A percentile compares a stretch with the other conserved stretches of the same genome.
These are phyloP conservation scores for Brachionus paranguensis DNA, from an alignment of 1,140 invertebrate species.

Conservation along the genomic window DNA sequence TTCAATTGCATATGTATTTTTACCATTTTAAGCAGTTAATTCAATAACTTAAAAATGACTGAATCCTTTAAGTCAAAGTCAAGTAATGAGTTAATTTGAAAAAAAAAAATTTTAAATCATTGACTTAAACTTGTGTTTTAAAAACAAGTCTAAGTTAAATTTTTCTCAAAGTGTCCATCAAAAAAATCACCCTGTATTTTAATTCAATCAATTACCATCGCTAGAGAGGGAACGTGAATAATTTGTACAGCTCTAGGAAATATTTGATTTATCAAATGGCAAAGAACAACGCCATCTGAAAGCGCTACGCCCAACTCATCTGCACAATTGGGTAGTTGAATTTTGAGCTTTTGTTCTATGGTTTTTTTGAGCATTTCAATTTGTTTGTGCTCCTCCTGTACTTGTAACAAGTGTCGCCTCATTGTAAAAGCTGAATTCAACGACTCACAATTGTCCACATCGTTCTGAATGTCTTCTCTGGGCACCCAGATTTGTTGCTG, in stretches of 20 bases:
- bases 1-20: no score
- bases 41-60: no score
- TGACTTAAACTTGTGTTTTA: no score
- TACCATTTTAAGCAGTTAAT: no score
- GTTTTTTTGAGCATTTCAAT: slow-evolving; percentile 72
- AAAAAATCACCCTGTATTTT: no score
- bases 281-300: slow-evolving; percentile 82
- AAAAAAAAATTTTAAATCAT: no score
- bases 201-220: slow-evolving; percentile 61
- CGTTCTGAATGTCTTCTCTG: background rate
- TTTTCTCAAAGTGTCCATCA: no score
- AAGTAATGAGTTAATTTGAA: no score
- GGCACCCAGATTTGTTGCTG: slow-evolving; percentile 24
- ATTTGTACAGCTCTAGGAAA: slow-evolving; percentile 78
- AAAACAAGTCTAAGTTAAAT: no score
- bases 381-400: slow-evolving; percentile 77
- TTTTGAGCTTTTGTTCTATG: slow-evolving; percentile 27
- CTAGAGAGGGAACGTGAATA: slow-evolving; percentile 86
- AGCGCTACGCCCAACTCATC: slow-evolving; percentile 77
- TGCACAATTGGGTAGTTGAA: background rate
- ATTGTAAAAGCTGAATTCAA: slow-evolving; percentile 78
- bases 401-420: slow-evolving; percentile 79
- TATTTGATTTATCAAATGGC: slow-evolving; percentile 85
- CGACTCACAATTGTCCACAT: background rate
- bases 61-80: no score